Conservation (phyloP, 30 jellyfish, hydroid and myxozoan species). For the Cassiopea xamachana region DNA sequence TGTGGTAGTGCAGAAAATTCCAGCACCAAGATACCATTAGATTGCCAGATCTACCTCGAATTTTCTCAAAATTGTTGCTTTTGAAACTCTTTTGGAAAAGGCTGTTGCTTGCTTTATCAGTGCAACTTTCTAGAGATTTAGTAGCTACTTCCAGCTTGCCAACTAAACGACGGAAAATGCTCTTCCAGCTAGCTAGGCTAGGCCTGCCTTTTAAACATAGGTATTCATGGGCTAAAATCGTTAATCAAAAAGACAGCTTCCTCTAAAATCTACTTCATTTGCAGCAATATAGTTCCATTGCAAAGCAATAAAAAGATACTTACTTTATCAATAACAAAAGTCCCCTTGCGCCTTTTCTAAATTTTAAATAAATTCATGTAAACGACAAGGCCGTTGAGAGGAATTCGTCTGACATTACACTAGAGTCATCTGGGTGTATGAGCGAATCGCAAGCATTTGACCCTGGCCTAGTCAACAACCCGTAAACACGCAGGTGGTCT, state of each 20-base stretch:
- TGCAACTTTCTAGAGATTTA: no score
- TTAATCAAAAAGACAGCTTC: neutral
- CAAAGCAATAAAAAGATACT: neutral
- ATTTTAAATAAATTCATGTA: slow-evolving; percentile 37
- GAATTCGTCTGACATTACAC: slow-evolving; percentile 63
- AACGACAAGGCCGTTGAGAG: slow-evolving; percentile 50
- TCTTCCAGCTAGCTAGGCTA: neutral
- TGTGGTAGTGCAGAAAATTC: no score
- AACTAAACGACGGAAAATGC: neutral
- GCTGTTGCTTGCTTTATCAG: no score
- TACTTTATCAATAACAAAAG: slow-evolving; percentile 29
- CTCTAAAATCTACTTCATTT: neutral
- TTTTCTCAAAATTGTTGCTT: no score
- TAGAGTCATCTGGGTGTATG: slow-evolving; percentile 62
- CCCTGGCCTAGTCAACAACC: slow-evolving; percentile 66
- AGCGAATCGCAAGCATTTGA: slow-evolving; percentile 76
- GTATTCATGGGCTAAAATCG: neutral
- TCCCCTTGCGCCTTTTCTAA: slow-evolving; percentile 35
- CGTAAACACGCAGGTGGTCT: slow-evolving; percentile 65
- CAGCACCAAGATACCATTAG: no score
- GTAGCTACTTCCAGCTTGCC: neutral
- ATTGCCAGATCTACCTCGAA: no score
- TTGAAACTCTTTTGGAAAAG: no score
- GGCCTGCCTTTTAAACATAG: neutral
- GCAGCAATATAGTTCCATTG: neutral